Evolutionary conservation across 2,113 vertebrate species (phyloP).

Genomic region (Nothobranchius kuhntae): DNA sequence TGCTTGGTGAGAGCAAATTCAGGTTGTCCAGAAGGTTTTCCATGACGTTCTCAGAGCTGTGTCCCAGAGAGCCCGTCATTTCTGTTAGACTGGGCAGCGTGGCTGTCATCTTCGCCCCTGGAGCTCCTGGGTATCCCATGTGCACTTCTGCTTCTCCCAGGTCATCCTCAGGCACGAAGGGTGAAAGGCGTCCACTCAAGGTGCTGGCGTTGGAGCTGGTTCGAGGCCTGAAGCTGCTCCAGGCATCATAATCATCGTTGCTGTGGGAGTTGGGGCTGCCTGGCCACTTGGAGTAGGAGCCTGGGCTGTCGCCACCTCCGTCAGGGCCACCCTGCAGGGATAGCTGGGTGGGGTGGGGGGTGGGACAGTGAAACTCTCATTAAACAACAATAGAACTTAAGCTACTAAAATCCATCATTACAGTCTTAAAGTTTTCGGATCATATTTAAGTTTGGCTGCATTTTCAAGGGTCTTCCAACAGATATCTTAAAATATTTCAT

Average conservation of each 20-base stretch:
- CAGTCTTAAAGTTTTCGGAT: too few relatives aligned
- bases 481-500: too few relatives aligned
- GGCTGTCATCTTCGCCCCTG: constrained; percentile 89
- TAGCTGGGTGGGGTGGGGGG: constrained; percentile 62
- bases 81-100: constrained; percentile 96
- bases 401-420: too few relatives aligned
- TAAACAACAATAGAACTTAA: background rate
- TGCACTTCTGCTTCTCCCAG: constrained; percentile 89
- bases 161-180: constrained; percentile 95
- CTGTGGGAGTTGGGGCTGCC: constrained; percentile 97
- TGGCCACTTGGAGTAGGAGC: constrained; percentile 94
- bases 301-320: constrained; percentile 89
- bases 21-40: constrained; percentile 98
- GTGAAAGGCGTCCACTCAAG: constrained; percentile 92
- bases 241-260: constrained; percentile 95
- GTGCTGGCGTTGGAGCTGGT: constrained; percentile 97
- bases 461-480: too few relatives aligned
- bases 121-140: constrained; percentile 89
- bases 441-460: too few relatives aligned
- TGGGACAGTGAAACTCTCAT: constrained; percentile 31
- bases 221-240: constrained; percentile 93
- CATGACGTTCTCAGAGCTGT: constrained; percentile 92
- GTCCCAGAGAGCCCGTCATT: constrained; percentile 84
- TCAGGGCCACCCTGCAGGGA: constrained; percentile 91
- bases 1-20: constrained; percentile 93